Evolutionary conservation across 2,797 vertebrate genomes (phyloP).

Genomic region (Micropoecilia bifurca): DNA sequence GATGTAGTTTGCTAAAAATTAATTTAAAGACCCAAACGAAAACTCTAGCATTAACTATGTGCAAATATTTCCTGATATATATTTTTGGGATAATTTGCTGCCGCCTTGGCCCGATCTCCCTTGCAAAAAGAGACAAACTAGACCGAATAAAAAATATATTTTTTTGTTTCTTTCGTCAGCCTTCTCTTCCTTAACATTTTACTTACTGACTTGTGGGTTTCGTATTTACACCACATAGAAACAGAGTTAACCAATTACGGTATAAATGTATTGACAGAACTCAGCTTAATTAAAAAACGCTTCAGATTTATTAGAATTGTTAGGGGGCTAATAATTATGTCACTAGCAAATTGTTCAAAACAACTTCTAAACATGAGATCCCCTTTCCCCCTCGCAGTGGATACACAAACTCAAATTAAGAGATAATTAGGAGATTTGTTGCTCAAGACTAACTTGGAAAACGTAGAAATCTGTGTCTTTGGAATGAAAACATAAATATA

Average conservation of each 20-base stretch:
- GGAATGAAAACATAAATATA: background rate
- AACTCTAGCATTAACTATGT: background rate
- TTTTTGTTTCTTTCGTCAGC: background rate
- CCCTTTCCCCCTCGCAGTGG: background rate
- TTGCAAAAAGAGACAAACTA: background rate
- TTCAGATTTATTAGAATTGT: background rate
- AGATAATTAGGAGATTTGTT: background rate
- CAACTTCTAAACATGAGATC: background rate
- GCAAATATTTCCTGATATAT: background rate
- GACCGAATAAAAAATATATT: background rate
- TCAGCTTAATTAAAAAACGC: background rate
- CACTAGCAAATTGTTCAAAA: background rate
- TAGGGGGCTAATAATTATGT: background rate
- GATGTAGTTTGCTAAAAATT: background rate
- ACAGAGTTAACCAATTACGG: background rate
- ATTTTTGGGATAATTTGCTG: background rate
- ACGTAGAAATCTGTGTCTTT: background rate
- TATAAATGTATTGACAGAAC: too few relatives aligned
- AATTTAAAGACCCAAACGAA: background rate
- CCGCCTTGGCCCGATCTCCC: background rate
- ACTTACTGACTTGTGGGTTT: background rate
- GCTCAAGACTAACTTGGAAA: background rate
- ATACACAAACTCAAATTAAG: background rate
- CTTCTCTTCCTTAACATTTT: background rate
- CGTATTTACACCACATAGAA: background rate